Percentiles rank a stretch among this genome's conserved stretches.
Conservation (phyloP, 2,113 vertebrate species). For the Aegithalos caudatus region DNA sequence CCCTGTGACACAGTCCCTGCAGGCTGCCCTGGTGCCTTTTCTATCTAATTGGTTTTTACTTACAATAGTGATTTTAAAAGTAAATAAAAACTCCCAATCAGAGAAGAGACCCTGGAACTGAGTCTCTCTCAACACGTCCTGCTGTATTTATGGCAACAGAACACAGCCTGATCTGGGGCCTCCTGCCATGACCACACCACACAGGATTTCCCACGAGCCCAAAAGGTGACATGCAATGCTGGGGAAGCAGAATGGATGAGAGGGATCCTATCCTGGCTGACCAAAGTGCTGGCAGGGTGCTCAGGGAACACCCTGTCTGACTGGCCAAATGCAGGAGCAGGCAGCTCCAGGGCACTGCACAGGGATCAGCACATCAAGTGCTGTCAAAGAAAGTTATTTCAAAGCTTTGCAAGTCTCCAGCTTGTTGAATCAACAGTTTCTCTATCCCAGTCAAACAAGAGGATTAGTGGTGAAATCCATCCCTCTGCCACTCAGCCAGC, state of each 20-base stretch:
- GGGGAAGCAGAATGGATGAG: neutral
- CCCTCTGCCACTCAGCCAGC: neutral
- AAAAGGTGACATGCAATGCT: neutral
- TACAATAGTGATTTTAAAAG: neutral
- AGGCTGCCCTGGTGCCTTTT: neutral
- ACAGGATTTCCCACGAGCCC: neutral
- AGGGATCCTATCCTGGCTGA: neutral
- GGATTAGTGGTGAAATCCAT: constrained; percentile 24
- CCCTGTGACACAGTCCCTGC: neutral
- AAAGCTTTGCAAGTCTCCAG: constrained; percentile 14
- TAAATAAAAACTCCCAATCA: neutral
- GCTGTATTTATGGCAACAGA: neutral
- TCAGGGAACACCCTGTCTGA: neutral
- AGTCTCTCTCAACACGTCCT: neutral
- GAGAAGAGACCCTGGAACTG: neutral
- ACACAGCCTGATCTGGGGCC: neutral
- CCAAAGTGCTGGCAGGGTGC: neutral
- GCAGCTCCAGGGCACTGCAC: neutral
- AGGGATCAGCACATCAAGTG: constrained; percentile 33
- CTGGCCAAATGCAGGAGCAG: neutral
- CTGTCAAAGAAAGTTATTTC: constrained; percentile 48
- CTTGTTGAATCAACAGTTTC: constrained; percentile 49
- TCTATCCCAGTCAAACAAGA: constrained; percentile 2
- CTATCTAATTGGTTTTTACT: no score
- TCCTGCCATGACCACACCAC: neutral